A percentile compares a stretch with the other conserved stretches of the same genome.
These are phyloP conservation scores for Carettochelys insculpta DNA, from an alignment of 2,113 vertebrate species.

Conservation along the genomic window DNA sequence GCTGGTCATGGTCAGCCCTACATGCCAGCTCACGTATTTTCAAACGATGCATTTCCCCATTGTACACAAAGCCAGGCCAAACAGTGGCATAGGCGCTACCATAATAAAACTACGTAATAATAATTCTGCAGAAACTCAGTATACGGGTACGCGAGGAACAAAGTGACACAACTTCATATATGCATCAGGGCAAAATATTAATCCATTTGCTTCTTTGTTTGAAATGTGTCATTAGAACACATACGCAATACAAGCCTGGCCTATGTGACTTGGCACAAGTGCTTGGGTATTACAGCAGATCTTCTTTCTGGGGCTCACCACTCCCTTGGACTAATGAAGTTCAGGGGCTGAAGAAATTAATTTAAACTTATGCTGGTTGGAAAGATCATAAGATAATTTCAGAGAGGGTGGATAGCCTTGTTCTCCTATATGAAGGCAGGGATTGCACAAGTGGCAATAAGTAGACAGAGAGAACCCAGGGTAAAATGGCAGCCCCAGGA, in stretches of 20 bases:
- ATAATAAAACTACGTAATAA: constrained; percentile 26
- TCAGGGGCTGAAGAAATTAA: constrained; percentile 58
- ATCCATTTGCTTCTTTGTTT: constrained; percentile 4
- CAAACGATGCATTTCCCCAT: background rate
- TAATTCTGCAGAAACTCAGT: background rate
- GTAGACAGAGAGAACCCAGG: constrained; percentile 58
- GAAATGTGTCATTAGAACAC: constrained; percentile 46
- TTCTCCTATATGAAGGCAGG: constrained; percentile 35
- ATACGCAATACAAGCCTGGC: constrained; percentile 60
- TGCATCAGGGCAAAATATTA: constrained; percentile 34
- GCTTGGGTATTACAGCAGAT: constrained; percentile 64
- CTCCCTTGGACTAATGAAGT: constrained; percentile 69
- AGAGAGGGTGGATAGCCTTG: constrained; percentile 31
- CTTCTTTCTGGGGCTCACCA: constrained; percentile 59
- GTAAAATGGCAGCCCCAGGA: constrained; percentile 51
- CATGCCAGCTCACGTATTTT: background rate
- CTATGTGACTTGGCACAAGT: constrained; percentile 66
- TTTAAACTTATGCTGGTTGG: constrained; percentile 44
- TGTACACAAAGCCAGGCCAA: constrained; percentile 11
- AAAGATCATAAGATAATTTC: constrained; percentile 58
- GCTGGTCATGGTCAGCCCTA: constrained; percentile 7
- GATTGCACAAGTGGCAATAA: constrained; percentile 4
- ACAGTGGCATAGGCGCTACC: constrained; percentile 19
- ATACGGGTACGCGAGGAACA: background rate
- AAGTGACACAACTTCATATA: constrained; percentile 58